Percentiles rank a stretch among this genome's conserved stretches.
phyloP scores from a whole-genome alignment of 1,140 invertebrate genomes.

The Lepidotrigona ventralis region DNA sequence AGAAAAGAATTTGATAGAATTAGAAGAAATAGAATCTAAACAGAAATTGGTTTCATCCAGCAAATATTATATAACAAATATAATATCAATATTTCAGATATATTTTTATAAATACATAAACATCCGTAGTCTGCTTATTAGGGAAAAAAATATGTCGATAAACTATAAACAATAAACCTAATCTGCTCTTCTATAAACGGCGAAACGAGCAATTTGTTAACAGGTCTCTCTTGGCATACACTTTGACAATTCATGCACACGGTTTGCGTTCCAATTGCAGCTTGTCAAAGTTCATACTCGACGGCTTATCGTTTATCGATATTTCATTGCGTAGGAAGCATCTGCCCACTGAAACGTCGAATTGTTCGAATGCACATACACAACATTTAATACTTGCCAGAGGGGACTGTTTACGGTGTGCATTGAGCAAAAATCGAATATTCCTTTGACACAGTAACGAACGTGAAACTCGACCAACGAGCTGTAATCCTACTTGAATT shows the following conservation, averaged over 20 bases:
- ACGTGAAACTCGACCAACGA: not conserved
- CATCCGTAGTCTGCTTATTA: not conserved
- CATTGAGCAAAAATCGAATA: not conserved
- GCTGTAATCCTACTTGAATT: not conserved
- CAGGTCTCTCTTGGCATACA: not conserved
- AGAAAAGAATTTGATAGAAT: not conserved
- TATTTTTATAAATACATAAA: not conserved
- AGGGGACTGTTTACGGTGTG: not conserved
- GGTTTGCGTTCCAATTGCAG: slow-evolving; percentile 3
- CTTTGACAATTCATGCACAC: not conserved
- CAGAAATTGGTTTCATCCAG: not conserved
- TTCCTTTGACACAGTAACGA: not conserved
- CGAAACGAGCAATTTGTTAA: slow-evolving; percentile 2
- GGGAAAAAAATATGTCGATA: not conserved
- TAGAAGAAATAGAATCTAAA: not conserved
- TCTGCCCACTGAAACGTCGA: not conserved
- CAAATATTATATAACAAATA: not conserved
- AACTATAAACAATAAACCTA: not conserved
- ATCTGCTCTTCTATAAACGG: not conserved
- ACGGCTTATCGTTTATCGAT: slow-evolving; percentile 41
- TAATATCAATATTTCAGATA: not conserved
- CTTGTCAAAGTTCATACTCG: not conserved
- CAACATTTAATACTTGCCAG: not conserved
- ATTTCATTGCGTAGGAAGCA: not conserved
- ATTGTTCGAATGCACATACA: not conserved